Conservation (phyloP, 2,113 vertebrate genomes). For the Casuarius casuarius region DNA sequence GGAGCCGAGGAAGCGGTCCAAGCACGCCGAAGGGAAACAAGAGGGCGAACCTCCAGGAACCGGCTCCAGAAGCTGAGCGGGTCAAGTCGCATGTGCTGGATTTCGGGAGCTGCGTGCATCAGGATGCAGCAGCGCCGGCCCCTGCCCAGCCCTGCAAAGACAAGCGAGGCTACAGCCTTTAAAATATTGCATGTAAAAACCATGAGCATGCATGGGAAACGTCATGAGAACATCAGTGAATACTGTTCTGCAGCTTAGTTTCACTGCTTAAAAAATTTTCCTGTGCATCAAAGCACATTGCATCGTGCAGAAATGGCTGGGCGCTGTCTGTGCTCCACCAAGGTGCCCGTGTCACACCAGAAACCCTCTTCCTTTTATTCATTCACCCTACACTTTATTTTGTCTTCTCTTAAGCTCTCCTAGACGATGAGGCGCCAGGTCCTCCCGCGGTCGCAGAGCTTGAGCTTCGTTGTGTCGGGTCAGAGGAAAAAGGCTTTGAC, state of each 20-base stretch:
- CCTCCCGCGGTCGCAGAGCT: background rate
- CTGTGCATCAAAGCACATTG: background rate
- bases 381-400: background rate
- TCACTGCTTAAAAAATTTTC: background rate
- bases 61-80: background rate
- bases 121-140: background rate
- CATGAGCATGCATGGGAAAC: fast-evolving
- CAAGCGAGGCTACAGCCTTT: background rate
- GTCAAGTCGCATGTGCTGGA: background rate
- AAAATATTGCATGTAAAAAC: background rate
- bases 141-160: background rate
- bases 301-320: fast-evolving
- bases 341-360: background rate
- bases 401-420: background rate
- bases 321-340: fast-evolving
- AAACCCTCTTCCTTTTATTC: background rate
- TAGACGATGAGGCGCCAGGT: background rate
- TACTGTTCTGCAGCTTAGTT: background rate
- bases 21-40: background rate
- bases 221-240: background rate
- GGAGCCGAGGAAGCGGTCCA: background rate
- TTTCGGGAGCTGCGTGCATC: background rate
- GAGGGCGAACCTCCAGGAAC: background rate
- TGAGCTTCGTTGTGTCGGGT: fast-evolving
- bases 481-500: background rate